Evolutionary conservation across 2,797 vertebrate species (phyloP), one percentile per base, ranked within the genome.

Genomic region (Eupleurogrammus muticus): DNA sequence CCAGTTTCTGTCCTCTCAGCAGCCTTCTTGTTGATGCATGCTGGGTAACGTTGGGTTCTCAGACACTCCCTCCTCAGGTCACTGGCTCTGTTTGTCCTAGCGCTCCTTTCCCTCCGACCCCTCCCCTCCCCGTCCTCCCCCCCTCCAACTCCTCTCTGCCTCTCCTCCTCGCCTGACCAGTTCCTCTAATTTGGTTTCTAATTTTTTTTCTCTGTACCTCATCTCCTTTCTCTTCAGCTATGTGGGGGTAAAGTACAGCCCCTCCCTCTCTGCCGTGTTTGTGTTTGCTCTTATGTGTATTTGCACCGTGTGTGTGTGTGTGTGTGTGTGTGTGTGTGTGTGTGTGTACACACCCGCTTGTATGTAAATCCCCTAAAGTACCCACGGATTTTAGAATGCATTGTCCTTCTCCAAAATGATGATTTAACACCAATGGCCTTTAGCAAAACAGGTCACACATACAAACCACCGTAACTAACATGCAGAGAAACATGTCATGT

Each of bases 161-260:
- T 83, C 87, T 81, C 76, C 79, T 87, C 77, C 70, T 91, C 79
- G 88, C 90, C 81, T 93, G 89, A 92, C 83, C 87, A 86, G 85
- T 87, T 93, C 86, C 78, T 90, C 85, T 93, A 92, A 94, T 94
- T 93, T 94, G 87, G 85, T 92, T 91, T 93, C 79, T 85, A 84
- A 86, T 92, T 89, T 89, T 88, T 88, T 64, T 78, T 64, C n/a
- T 66, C 67, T 76, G 24, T 77, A 84, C 85, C 79, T 85, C 84
- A 75, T 83, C 85, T 87, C 81, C 81, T 82, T 78, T 83, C 70
- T 81, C 85, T 77, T 87, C 50, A 72, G 77, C 85, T 80, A 78
- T 70, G 80, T 79, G 81, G 82, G 82, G 82, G 87, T 87, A 82
- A 83, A 90, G 83, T 65, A 78, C 77, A 73, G 56, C 81, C 84